phyloP scores from a whole-genome alignment of 2,113 vertebrate genomes.

The Ceyx margarethae region DNA sequence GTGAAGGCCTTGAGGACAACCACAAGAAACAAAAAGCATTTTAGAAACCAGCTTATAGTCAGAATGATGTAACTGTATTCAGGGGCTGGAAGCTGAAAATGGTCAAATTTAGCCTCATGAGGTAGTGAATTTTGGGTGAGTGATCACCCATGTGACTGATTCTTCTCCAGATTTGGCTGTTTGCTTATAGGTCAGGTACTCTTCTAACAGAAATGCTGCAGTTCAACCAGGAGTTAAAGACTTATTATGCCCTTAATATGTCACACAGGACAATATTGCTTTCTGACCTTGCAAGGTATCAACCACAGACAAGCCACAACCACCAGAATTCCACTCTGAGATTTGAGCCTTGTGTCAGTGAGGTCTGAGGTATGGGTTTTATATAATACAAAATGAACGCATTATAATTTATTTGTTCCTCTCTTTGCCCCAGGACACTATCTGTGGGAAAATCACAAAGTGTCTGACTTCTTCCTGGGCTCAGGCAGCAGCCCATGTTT shows the following conservation, averaged over 20 bases:
- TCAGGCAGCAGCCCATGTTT: neutral
- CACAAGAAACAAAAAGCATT: neutral
- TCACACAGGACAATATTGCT: neutral
- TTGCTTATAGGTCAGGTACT: neutral
- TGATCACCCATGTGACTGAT: neutral
- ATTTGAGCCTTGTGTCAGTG: neutral
- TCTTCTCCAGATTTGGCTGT: neutral
- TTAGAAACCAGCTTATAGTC: neutral
- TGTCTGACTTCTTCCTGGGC: neutral
- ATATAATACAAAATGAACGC: neutral
- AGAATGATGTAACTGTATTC: neutral
- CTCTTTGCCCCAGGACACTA: neutral
- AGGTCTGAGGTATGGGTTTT: neutral
- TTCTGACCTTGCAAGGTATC: neutral
- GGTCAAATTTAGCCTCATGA: neutral
- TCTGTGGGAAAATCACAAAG: neutral
- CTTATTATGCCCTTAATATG: neutral
- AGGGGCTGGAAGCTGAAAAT: neutral
- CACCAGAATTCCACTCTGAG: neutral
- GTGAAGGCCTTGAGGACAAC: neutral
- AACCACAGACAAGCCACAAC: neutral
- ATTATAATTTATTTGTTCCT: neutral
- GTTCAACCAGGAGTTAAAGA: neutral
- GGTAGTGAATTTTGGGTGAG: neutral
- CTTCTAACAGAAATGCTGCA: neutral